phyloP scores from a whole-genome alignment of 2,797 vertebrate genomes.

The Cyclopterus lumpus region DNA sequence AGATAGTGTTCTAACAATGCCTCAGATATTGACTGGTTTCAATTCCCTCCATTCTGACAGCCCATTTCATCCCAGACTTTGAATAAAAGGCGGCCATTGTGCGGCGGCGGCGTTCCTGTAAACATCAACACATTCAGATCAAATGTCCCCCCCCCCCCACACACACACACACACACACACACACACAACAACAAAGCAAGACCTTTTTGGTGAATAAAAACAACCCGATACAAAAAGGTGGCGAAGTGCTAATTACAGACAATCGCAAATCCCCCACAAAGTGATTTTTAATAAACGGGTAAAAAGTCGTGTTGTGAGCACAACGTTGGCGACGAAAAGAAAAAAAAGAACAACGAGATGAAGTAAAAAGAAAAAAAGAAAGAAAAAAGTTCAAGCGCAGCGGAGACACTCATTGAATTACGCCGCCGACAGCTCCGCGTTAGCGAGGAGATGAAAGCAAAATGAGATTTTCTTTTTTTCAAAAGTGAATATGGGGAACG shows the following conservation, averaged over 20 bases:
- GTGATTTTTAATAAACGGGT: too few relatives aligned
- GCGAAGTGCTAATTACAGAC: too few relatives aligned
- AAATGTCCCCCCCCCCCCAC: constrained; percentile 6
- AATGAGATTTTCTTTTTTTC: constrained; percentile 75
- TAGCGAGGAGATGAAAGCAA: constrained; percentile 73
- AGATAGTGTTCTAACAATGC: constrained; percentile 57
- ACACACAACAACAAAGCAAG: background rate
- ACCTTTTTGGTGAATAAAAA: background rate
- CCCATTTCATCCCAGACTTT: constrained; percentile 56
- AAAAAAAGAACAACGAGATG: background rate
- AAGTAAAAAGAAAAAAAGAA: constrained; percentile 11
- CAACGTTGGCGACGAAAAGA: too few relatives aligned
- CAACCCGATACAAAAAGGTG: too few relatives aligned
- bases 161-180: too few relatives aligned
- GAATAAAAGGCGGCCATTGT: constrained; percentile 56
- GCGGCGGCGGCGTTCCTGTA: constrained; percentile 26
- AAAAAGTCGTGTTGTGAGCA: too few relatives aligned
- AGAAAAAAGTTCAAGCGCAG: constrained; percentile 54
- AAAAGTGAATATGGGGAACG: constrained; percentile 78
- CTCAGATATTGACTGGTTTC: constrained; percentile 68
- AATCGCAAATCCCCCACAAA: too few relatives aligned
- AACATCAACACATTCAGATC: constrained; percentile 58
- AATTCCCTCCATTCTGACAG: constrained; percentile 72
- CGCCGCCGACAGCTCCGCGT: constrained; percentile 75
- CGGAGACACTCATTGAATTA: constrained; percentile 76